Base-by-base conservation (phyloP, 2,888 invertebrate genomes). In the Scaeva pyrastri region DNA sequence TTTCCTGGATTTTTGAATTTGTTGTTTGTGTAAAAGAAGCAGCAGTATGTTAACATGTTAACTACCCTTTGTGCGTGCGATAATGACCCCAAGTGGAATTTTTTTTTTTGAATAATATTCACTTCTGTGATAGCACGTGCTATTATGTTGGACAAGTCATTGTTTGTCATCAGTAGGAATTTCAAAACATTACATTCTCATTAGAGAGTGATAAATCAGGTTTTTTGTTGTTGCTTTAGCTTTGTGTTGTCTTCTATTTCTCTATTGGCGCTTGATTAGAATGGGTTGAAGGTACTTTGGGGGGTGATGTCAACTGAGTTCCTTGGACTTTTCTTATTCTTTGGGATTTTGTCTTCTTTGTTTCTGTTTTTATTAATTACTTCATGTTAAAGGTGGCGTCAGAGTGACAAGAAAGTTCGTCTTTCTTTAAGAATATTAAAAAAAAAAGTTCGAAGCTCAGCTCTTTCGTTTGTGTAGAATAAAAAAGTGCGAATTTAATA, bases 61-160 rank as follows among this genome's bases (percentile, higher is more conserved):
- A 55, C 77, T 78, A 86, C 82, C 86, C 86, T 86, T 85, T 82
- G 82, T 86, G 60, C 60, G 82, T 86, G 60, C 60, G 82, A 86
- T 86, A 77, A 78, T 86, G 86, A 86, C 86, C 86, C 82, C 81
- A 86, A 86, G 82, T 82, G 82, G 82, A 82, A 77, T 81, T 36
- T 71, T 39, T 71, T 60, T 39, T 50, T 66, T 11, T 41, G n/a
- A n/a, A n/a, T 43, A 5, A 52, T 26, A 52, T n/a, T 26, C 8
- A n/a, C 52, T 26, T 10, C 31, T 26, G 36, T 7, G 31, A 43
- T 52, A 82, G 86, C 86, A 86, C 86, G 86, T 86, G 86, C 78
- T 68, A 48, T 36, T 66, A 23, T 19, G 31, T 36, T 66, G 19
- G 8, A 43, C 62, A 14, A 66, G 48, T 31, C 48, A 48, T 66